Base-by-base conservation (phyloP, 2,113 vertebrate species). In the Datnioides undecimradiatus region DNA sequence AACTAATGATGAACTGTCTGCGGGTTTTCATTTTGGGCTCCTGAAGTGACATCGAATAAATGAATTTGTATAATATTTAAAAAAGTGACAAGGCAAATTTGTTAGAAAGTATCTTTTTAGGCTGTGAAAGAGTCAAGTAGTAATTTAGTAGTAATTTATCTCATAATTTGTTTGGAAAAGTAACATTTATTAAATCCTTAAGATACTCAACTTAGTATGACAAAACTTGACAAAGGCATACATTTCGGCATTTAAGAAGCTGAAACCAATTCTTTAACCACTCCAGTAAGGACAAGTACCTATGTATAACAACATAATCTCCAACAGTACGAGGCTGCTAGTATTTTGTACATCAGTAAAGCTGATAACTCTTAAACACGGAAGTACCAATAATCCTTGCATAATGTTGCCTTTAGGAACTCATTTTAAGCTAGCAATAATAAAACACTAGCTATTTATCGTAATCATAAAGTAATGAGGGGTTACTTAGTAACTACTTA, bases 31-130 rank as follows among this genome's bases (percentile, higher is more conserved):
- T 49, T 55, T 60, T 5, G 17, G 21, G 27, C 25, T n/a, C 29
- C 38, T 69, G 11, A 65, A 48, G 23, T 64, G 60, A 73, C 41
- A 59, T 14, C 17, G 29, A 59, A 40, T 16, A 52, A 45, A 78
- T 71, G 4, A 60, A 51, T 11, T 45, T 62, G 21, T 9, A 29
- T 33, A 29, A 62, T 36, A 16, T 43, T 16, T 19, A 21, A 4
- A 43, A 55, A 43, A 36, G 27, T 76, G 29, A 14, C 38, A 55
- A 19, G 19, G 8, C 3, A 6, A 8, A 19, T 69, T 41, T 21
- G 9, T 9, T 33, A 11, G 7, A 2, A 9, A 36, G n/a, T 17
- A 4, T 62, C 6, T 29, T 25, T 51, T 63, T 16, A n/a, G 2
- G 21, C 5, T 16, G 3, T 41, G 11, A 16, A 4, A 43, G 27